Conservation (phyloP, 2,113 vertebrate species). For the Bubo scandiacus region DNA sequence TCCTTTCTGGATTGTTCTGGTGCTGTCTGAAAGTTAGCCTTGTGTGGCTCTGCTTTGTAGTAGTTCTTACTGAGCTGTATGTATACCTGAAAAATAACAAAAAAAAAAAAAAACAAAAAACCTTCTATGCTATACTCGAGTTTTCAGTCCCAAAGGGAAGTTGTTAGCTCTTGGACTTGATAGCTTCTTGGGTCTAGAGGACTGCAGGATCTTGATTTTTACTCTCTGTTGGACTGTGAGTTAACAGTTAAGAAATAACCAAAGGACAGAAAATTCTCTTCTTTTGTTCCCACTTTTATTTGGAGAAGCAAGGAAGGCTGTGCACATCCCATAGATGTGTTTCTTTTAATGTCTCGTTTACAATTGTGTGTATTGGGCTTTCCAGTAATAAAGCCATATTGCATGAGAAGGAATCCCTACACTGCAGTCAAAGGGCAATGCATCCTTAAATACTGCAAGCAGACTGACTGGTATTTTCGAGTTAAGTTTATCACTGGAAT, state of each 20-base stretch:
- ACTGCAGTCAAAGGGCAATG: not conserved
- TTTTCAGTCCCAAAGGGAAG: not conserved
- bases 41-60: conserved; percentile 62
- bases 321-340: not conserved
- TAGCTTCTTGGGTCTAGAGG: not conserved
- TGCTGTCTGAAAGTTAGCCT: conserved; percentile 60
- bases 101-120: not conserved
- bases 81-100: conserved; percentile 64
- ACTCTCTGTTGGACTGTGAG: not conserved
- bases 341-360: not conserved
- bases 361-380: rapidly evolving
- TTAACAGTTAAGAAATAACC: not conserved
- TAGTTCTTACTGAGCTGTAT: conserved; percentile 63
- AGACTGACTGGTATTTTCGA: not conserved
- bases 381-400: not conserved
- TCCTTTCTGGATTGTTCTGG: conserved; percentile 53
- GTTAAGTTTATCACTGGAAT: not conserved
- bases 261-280: not conserved
- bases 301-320: not conserved
- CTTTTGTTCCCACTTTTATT: not conserved
- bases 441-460: not conserved
- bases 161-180: not conserved
- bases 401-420: not conserved
- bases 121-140: not conserved
- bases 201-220: not conserved